Percentiles rank a stretch among this genome's conserved stretches.
Conservation (phyloP, 2,797 vertebrate genomes). For the Paguma larvata region DNA sequence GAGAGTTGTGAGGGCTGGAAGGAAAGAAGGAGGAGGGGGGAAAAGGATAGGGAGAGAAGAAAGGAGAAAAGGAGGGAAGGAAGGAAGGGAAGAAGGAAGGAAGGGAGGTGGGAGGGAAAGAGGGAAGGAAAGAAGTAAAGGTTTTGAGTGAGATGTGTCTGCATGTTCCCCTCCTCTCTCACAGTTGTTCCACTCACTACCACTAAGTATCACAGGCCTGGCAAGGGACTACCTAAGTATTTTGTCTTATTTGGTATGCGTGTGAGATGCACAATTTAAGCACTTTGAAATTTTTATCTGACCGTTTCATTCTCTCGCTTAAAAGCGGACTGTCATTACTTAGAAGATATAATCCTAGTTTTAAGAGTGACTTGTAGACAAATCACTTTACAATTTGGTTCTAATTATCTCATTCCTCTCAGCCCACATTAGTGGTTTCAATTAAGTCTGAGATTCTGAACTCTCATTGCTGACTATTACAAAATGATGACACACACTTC, state of each 20-base stretch:
- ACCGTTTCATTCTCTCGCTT: background rate
- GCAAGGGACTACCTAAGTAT: background rate
- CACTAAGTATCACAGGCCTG: background rate
- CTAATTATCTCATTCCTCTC: background rate
- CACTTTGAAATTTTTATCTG: background rate
- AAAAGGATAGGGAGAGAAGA: background rate
- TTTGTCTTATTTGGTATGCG: background rate
- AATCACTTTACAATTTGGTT: background rate
- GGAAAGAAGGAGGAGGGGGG: too few relatives aligned
- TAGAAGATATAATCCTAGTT: background rate
- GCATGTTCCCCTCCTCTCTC: background rate
- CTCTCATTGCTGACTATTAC: background rate
- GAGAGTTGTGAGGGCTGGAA: too few relatives aligned
- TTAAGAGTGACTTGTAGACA: background rate
- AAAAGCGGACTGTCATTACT: background rate
- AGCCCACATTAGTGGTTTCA: background rate
- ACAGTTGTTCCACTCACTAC: background rate
- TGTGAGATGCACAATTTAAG: background rate
- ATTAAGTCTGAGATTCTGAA: background rate
- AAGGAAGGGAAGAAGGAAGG: too few relatives aligned
- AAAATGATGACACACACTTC: background rate
- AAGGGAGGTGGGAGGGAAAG: accelerated
- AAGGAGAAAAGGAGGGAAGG: too few relatives aligned
- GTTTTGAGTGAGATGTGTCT: background rate
- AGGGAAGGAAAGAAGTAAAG: too few relatives aligned